Percentiles rank a stretch among this genome's conserved stretches.
phyloP scores from a whole-genome alignment of 2,888 invertebrate species.

The Sisyra terminalis region DNA sequence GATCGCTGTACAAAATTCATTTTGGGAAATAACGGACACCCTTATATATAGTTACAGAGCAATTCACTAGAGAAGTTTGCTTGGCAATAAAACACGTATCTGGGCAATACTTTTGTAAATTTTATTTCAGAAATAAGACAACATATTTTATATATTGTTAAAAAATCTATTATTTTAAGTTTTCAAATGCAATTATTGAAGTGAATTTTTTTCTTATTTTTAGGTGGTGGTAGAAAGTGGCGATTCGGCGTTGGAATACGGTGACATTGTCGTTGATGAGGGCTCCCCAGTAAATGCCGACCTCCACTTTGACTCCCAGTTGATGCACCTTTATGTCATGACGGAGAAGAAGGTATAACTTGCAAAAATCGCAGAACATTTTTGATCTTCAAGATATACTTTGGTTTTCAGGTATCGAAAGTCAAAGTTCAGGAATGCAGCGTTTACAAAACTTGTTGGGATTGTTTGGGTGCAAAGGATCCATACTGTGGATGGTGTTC shows the following conservation, averaged over 20 bases:
- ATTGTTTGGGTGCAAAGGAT: constrained; percentile 85
- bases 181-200: no score
- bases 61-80: no score
- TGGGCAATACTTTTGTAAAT: no score
- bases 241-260: constrained; percentile 74
- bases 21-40: no score
- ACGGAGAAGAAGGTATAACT: constrained; percentile 76
- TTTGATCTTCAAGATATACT: constrained; percentile 12
- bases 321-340: constrained; percentile 88
- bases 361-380: background rate
- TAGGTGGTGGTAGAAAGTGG: constrained; percentile 80
- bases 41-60: no score
- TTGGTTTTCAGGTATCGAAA: constrained; percentile 45
- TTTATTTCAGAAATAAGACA: no score
- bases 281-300: constrained; percentile 74
- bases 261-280: constrained; percentile 70
- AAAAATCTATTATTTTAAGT: no score
- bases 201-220: constrained; percentile 16
- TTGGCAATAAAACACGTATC: no score
- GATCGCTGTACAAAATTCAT: no score
- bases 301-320: constrained; percentile 79
- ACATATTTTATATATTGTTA: no score
- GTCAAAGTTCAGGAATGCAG: constrained; percentile 90
- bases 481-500: constrained; percentile 98
- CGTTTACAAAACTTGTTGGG: constrained; percentile 78